Conservation (phyloP, 2,113 vertebrate genomes). For the Garra rufa region DNA sequence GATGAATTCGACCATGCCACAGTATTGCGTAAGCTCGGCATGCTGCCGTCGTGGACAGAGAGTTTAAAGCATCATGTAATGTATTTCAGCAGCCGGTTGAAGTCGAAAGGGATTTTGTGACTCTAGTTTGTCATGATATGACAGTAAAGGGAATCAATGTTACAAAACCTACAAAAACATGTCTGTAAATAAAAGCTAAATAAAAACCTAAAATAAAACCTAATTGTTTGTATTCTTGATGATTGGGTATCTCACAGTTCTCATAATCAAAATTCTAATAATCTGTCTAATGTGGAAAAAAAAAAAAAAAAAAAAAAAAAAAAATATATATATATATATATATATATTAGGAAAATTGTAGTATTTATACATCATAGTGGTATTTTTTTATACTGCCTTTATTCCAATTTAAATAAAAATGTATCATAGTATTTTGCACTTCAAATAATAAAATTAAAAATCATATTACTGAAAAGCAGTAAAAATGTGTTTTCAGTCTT, state of each 20-base stretch:
- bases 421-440: background rate
- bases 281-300: background rate
- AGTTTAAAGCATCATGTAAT: slow-evolving; percentile 69
- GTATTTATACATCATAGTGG: background rate
- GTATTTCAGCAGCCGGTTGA: slow-evolving; percentile 63
- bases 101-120: slow-evolving; percentile 45
- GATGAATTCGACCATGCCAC: background rate
- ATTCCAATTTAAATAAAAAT: background rate
- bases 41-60: slow-evolving; percentile 19
- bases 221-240: too few species aligned
- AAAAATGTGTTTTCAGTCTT: background rate
- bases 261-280: background rate
- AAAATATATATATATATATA: too few species aligned
- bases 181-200: too few species aligned
- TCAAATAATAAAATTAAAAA: background rate
- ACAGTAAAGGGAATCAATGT: background rate
- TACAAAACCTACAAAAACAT: background rate
- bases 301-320: too few species aligned
- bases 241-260: background rate
- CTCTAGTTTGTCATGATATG: background rate
- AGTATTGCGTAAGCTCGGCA: slow-evolving; percentile 57
- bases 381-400: background rate
- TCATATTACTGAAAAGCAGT: background rate
- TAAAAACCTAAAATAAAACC: too few species aligned
- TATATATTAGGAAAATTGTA: background rate